Evolutionary conservation across 2,113 vertebrate genomes (phyloP).

Genomic region (Herpetotheres cachinnans): DNA sequence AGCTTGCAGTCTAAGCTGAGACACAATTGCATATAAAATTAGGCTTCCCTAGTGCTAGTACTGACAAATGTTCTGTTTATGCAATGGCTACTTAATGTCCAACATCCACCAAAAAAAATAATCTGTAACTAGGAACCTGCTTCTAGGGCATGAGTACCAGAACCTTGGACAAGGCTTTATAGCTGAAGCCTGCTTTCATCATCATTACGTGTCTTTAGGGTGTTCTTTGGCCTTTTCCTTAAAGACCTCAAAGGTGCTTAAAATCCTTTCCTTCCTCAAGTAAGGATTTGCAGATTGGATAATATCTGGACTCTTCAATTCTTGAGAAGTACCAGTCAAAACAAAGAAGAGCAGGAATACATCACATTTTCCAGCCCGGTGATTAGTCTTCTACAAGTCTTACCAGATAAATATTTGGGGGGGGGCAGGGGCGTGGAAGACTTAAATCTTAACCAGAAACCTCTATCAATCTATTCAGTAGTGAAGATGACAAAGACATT

Average conservation of each 20-base stretch:
- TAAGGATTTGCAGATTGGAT: not conserved
- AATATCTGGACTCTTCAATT: not conserved
- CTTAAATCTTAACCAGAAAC: not conserved
- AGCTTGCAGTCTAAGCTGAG: not conserved
- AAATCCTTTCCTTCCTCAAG: not conserved
- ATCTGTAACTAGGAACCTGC: not conserved
- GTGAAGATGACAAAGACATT: not conserved
- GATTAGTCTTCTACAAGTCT: not conserved
- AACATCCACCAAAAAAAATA: not conserved
- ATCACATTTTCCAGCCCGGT: not conserved
- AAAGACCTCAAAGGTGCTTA: not conserved
- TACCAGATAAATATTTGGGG: not conserved
- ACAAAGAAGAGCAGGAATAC: not conserved
- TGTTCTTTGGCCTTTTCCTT: not conserved
- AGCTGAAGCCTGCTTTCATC: not conserved
- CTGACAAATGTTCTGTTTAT: not conserved
- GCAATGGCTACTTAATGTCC: not conserved
- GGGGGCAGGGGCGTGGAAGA: not conserved
- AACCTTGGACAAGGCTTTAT: not conserved
- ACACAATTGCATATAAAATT: not conserved
- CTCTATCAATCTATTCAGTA: not conserved
- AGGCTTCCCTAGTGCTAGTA: not conserved
- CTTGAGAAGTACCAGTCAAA: not conserved
- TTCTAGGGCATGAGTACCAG: not conserved
- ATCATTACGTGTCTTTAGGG: not conserved